phyloP scores from a whole-genome alignment of 2,888 invertebrate species.

The Eugnorisma glareosa region DNA sequence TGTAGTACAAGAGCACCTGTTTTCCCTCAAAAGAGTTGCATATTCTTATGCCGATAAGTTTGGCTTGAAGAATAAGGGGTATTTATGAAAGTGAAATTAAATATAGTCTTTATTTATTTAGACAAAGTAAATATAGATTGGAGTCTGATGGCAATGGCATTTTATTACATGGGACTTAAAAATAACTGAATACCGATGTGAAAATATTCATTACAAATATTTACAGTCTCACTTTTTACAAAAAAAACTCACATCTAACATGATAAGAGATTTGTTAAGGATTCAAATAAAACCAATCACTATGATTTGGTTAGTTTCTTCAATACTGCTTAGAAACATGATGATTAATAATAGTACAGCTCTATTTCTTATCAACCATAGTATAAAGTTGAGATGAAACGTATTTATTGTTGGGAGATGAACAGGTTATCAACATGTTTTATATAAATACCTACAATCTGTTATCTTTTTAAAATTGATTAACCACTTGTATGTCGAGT shows the following conservation, averaged over 20 bases:
- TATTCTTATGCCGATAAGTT: background rate
- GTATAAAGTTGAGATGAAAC: conserved; percentile 20
- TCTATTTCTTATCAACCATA: conserved; percentile 21
- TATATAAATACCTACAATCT: conserved; percentile 1
- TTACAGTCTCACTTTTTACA: background rate
- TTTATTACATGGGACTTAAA: background rate
- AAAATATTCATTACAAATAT: background rate
- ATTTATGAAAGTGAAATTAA: background rate
- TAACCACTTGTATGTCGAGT: no score
- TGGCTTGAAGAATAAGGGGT: background rate
- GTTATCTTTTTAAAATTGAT: conserved; percentile 25
- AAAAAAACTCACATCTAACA: no score
- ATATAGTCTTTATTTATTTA: background rate
- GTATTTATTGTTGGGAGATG: conserved; percentile 16
- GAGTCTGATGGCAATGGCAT: background rate
- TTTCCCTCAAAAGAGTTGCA: background rate
- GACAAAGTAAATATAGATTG: background rate
- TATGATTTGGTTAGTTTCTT: background rate
- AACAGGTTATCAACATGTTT: conserved; percentile 39
- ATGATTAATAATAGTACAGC: background rate
- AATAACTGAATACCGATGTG: background rate
- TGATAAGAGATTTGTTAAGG: background rate
- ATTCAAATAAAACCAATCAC: background rate
- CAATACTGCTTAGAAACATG: background rate
- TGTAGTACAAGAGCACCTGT: background rate